Evolutionary conservation across 2,888 invertebrate species (phyloP).

Genomic region (Gisinianus flammeolus): DNA sequence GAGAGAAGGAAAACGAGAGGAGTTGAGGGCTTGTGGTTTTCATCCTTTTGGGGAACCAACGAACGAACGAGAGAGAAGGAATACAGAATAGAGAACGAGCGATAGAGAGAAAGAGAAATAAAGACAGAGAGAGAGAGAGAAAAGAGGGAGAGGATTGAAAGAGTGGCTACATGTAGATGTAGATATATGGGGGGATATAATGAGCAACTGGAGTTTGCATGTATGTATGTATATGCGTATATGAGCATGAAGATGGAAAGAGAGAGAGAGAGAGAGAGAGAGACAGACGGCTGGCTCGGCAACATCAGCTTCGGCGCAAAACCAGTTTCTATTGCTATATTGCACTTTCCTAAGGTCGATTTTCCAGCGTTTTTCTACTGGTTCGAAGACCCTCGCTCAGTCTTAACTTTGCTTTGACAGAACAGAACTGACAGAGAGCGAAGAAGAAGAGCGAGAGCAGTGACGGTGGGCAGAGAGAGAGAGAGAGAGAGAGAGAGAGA

Average conservation of each 20-base stretch:
- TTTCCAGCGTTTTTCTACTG: slow-evolving; percentile 39
- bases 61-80: slow-evolving; percentile 8
- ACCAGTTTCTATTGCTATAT: slow-evolving; percentile 34
- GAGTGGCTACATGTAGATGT: no score
- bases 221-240: no score
- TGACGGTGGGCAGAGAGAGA: background rate
- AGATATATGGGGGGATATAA: no score
- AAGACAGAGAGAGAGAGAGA: background rate
- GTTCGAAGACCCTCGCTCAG: slow-evolving; percentile 27
- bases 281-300: background rate
- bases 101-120: background rate
- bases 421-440: slow-evolving; percentile 32
- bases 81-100: no score
- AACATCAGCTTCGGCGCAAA: slow-evolving; percentile 33
- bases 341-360: slow-evolving; percentile 41
- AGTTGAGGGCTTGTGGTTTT: slow-evolving; percentile 40
- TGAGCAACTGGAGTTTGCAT: no score
- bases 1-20: slow-evolving; percentile 25
- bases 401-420: slow-evolving; percentile 5
- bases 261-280: background rate
- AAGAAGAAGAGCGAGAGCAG: background rate
- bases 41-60: slow-evolving; percentile 39
- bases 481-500: slow-evolving; percentile 19
- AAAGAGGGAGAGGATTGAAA: background rate
- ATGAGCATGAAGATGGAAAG: no score